Evolutionary conservation across 2,797 vertebrate species (phyloP), one percentile per base, ranked within the genome.

Genomic region (Harpagifer antarcticus): DNA sequence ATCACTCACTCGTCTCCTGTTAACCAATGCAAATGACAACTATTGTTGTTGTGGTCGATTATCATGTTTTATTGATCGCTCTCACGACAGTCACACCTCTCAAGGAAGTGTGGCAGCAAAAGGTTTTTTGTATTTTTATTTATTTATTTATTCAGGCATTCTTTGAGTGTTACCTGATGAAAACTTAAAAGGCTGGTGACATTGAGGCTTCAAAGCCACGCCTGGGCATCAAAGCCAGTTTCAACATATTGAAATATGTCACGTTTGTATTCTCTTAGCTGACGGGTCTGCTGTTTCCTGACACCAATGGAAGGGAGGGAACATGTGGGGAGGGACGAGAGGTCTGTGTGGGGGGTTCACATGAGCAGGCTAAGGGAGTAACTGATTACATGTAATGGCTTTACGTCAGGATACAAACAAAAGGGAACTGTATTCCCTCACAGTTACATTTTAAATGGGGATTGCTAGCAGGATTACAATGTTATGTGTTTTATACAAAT

Each of bases 171-270:
- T 86, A 81, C 82, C 53, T 79, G 88, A 85, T 83, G 75, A 86
- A 85, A 88, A 83, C 76, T 86, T 86, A 88, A 90, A 91, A 87
- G 79, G 84, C 78, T 65, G 53, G 90, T 91, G 92, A 93, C 92
- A 92, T 84, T 93, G 92, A 93, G 75, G 89, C 91, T 92, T 93
- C 92, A 94, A 93, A 94, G 90, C 56, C 74, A 68, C 23, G 70
- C 65, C 77, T 81, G 72, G 73, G 86, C 92, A 92, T 94, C 92
- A 92, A 93, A 92, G 87, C 66, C 74, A 79, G 83, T 89, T 93
- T 86, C 85, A 92, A 90, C 66, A 82, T 85, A 78, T 83, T 90
- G 70, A 88, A 91, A 90, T 91, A 89, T 89, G 85, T 86, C 89
- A 90, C 23, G 2, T 81, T 88, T 89, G 83, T 68, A 70, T 72